Base-by-base conservation (phyloP, 2,797 vertebrate genomes). In the Peromyscus nudipes region DNA sequence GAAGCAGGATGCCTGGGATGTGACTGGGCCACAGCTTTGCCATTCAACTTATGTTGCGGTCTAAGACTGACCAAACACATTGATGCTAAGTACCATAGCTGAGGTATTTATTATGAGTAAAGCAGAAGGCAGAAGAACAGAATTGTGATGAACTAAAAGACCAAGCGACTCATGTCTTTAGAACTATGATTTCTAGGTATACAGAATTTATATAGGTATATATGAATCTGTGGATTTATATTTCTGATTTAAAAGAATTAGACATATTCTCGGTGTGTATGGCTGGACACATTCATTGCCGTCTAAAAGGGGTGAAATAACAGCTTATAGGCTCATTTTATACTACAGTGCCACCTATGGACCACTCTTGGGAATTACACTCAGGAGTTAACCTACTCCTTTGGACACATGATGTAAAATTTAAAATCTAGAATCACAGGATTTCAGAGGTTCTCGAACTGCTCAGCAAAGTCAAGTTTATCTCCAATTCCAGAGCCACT, bases 311-410 rank as follows among this genome's bases (percentile, higher is more conserved):
- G 0, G 21, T 1, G 13, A 9, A 9, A 25, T 2, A 49, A 27
- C 31, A 21, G 27, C n/a, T 84, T 83, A 12, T 12, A 62, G 37
- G 67, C 10, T 95, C 19, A n/a, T 62, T 7, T 95, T 96, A 49
- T 55, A 40, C 46, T 19, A 88, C 92, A 96, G 40, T 69, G 92
- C 85, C 96, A 87, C 67, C 96, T 97, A 52, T 55, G 46, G 93
- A n/a, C 55, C 0, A 0, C 4, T 46, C 11, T 0, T 5, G 5
- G 60, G 43, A 97, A 92, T 83, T 95, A 52, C 93, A 84, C 0
- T 1, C 37, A 77, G 13, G 90, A 81, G 17, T 88, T 94, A 95
- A 16, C 23, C 71, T 31, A 0, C 0, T 65, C 52, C 27, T 27
- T 34, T 83, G 55, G 43, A n/a, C 25, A 21, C 21, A n/a, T 34